Evolutionary conservation across 2,113 vertebrate species (phyloP).

Genomic region (Poeciliopsis retropinna): DNA sequence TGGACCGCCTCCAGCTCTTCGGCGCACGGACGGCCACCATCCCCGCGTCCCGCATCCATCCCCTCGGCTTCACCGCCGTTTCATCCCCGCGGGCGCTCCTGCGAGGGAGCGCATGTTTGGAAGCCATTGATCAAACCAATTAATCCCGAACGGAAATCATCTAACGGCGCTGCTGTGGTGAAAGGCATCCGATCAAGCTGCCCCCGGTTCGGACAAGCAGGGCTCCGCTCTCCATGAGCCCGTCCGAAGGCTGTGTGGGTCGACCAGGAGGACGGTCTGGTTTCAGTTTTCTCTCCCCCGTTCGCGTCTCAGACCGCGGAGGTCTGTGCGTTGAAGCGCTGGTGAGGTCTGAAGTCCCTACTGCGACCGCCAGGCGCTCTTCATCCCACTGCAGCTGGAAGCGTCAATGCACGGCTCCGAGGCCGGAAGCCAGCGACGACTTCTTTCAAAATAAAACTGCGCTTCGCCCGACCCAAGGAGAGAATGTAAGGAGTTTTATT

Average conservation of each 20-base stretch:
- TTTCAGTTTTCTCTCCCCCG: not conserved
- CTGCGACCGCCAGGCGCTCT: conserved; percentile 48
- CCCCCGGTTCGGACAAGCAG: conserved; percentile 57
- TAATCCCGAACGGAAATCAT: conserved; percentile 66
- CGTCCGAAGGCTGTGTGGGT: conserved; percentile 28
- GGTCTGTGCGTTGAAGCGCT: conserved; percentile 1
- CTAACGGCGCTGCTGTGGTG: conserved; percentile 65
- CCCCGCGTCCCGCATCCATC: conserved; percentile 53
- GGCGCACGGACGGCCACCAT: conserved; percentile 31
- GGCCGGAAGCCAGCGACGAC: not conserved
- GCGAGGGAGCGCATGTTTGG: conserved; percentile 71
- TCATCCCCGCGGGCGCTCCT: conserved; percentile 34
- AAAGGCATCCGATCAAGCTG: conserved; percentile 78
- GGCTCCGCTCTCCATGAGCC: conserved; percentile 70
- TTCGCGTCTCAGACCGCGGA: conserved; percentile 17
- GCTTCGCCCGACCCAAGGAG: not conserved
- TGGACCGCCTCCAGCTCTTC: conserved; percentile 52
- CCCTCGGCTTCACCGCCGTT: conserved; percentile 13
- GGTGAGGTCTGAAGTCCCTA: conserved; percentile 39
- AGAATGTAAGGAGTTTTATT: too few relatives aligned
- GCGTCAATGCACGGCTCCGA: not conserved
- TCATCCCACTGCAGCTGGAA: conserved; percentile 27
- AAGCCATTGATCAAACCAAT: conserved; percentile 78
- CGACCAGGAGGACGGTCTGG: conserved; percentile 7
- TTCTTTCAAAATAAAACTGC: conserved; percentile 57